Conservation (phyloP, 2,797 vertebrate genomes). For the Halcyon chelicuti region DNA sequence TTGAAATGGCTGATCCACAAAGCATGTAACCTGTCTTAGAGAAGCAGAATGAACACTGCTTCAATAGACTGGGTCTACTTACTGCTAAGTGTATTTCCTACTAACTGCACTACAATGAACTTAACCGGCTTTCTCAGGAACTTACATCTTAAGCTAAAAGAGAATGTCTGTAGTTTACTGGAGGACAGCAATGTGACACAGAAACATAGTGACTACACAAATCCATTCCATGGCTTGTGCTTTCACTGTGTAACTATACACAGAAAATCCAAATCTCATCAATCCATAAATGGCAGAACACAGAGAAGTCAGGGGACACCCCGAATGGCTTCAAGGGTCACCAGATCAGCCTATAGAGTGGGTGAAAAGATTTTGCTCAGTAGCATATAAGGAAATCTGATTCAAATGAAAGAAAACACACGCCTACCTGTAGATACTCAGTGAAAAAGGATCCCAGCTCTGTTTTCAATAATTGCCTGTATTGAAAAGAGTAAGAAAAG, state of each 20-base stretch:
- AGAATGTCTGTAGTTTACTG: neutral
- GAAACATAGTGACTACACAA: neutral
- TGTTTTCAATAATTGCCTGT: constrained; percentile 94
- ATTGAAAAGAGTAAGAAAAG: constrained; percentile 31
- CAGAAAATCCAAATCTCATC: neutral
- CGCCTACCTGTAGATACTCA: constrained; percentile 93
- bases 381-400: neutral
- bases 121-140: neutral
- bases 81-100: neutral
- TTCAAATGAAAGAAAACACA: neutral
- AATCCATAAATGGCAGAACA: neutral
- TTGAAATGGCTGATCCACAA: neutral
- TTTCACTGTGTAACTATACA: neutral
- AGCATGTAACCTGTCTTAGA: neutral
- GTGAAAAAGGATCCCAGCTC: constrained; percentile 98
- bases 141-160: neutral
- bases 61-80: neutral
- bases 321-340: neutral
- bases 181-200: neutral
- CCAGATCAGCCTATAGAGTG: neutral
- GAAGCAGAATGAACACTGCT: neutral
- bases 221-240: neutral
- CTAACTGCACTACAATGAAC: neutral
- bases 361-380: neutral
- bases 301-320: neutral